Evolutionary conservation across 2,888 invertebrate species (phyloP).

Genomic region (Andricus quercusramuli): DNA sequence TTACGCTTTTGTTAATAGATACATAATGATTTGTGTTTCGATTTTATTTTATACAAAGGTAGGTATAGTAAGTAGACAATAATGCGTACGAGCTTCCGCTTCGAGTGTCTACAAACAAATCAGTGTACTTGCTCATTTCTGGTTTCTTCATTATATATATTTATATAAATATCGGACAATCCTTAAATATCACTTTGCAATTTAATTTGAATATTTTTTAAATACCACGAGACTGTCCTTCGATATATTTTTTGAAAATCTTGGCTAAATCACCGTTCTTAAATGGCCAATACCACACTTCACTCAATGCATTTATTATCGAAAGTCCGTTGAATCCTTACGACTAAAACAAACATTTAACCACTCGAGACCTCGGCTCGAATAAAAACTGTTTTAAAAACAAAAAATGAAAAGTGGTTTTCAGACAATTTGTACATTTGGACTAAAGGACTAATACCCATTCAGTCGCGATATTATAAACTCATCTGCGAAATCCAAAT

Average conservation of each 20-base stretch:
- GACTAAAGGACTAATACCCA: slow-evolving; percentile 16
- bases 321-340: slow-evolving; percentile 24
- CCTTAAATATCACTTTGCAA: slow-evolving; percentile 61
- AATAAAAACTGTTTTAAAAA: slow-evolving; percentile 39
- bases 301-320: neutral
- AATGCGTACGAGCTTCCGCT: slow-evolving; percentile 57
- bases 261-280: slow-evolving; percentile 22
- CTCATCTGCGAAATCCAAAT: slow-evolving; percentile 18
- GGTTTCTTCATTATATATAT: slow-evolving; percentile 57
- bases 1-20: slow-evolving; percentile 73
- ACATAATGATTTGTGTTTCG: slow-evolving; percentile 71
- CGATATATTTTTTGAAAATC: slow-evolving; percentile 43
- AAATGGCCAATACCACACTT: slow-evolving; percentile 1
- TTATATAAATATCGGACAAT: slow-evolving; percentile 63
- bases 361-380: slow-evolving; percentile 28
- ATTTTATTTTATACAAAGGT: slow-evolving; percentile 74
- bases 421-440: slow-evolving; percentile 37
- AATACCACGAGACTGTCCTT: slow-evolving; percentile 45
- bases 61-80: slow-evolving; percentile 68
- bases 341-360: slow-evolving; percentile 38
- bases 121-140: slow-evolving; percentile 47
- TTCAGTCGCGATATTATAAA: slow-evolving; percentile 27
- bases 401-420: slow-evolving; percentile 19
- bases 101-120: slow-evolving; percentile 59
- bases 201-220: slow-evolving; percentile 57